Percentiles rank a stretch among this genome's conserved stretches.
These are phyloP conservation scores for Ictidomys tridecemlineatus DNA, from an alignment of 2,113 vertebrate species.

Conservation along the genomic window DNA sequence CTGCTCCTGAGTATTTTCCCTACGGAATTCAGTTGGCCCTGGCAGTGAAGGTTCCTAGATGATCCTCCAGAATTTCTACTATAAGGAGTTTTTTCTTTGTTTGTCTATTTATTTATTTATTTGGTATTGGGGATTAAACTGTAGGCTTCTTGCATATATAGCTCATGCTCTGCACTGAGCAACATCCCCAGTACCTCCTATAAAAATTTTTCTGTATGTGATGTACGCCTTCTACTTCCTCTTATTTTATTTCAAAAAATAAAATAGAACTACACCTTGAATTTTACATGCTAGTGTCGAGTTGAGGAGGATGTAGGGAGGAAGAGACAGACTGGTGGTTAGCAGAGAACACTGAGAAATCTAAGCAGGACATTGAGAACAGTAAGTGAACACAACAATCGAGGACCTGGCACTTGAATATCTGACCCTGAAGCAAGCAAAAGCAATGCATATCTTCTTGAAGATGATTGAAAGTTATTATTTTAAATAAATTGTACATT, in stretches of 20 bases:
- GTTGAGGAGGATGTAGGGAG: neutral
- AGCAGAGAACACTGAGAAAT: neutral
- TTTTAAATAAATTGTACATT: constrained; percentile 74
- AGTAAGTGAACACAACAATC: neutral
- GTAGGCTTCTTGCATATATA: too few relatives aligned
- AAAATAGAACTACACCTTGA: constrained; percentile 10
- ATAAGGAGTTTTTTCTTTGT: neutral
- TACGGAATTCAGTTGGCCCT: neutral
- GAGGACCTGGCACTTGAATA: neutral
- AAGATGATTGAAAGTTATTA: constrained; percentile 71
- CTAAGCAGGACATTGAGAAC: neutral
- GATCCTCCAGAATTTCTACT: neutral
- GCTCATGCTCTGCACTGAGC: accelerated
- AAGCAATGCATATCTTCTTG: constrained; percentile 36
- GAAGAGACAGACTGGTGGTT: too few relatives aligned
- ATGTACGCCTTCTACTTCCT: neutral
- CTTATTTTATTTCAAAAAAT: constrained; percentile 36
- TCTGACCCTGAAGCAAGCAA: constrained; percentile 45
- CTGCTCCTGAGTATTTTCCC: neutral
- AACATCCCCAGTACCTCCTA: neutral
- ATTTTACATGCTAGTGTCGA: neutral
- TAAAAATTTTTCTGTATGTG: neutral
- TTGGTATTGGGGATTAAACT: neutral
- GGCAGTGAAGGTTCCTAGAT: neutral
- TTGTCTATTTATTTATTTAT: neutral